Evolutionary conservation across 2,888 invertebrate genomes (phyloP), one percentile per base, ranked within the genome.

Genomic region (Callyntrura guangdongensis): DNA sequence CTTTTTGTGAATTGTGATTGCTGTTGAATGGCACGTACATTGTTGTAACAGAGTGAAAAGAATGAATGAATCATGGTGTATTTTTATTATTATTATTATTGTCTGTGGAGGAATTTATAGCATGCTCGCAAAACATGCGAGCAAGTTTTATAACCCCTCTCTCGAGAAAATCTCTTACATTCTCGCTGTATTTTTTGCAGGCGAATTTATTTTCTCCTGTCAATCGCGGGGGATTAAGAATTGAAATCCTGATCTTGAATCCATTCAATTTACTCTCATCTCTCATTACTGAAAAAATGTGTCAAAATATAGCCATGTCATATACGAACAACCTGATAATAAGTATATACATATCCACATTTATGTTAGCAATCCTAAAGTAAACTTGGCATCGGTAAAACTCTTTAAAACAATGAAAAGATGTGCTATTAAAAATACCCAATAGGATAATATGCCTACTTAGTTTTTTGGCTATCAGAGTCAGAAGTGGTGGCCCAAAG

Each of bases 41-140:
- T 64, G 22, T 64, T 45, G 36, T n/a, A 72, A 17, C 59, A 14
- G 36, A 36, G 36, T 22, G 47, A 72, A 45, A 45, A 17, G 25
- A 72, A 53, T 74, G 53, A 53, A 53, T 74, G 22, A 53, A 74
- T 74, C 47, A 72, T 22, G 36, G 36, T 36, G 36, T 6, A 36
- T 36, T 36, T 4, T 36, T 22, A 67, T 1, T 25, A 14, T 36
- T 36, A 36, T 36, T 22, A 67, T 1, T 25, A 14, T 53, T 53
- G 12, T 53, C 53, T 72, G 20, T 47, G 45, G 47, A n/a, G 27
- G 67, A 36, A 36, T 72, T 47, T 69, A 22, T 25, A 25, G 64
- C 22, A n/a, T 69, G 27, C 45, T 69, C 67, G n/a, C 72, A 72
- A 72, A 45, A n/a, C 45, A 72, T 74, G n/a, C 49, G 49, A 22